phyloP scores from a whole-genome alignment of 1,140 invertebrate genomes.

The Drosophila navojoa region DNA sequence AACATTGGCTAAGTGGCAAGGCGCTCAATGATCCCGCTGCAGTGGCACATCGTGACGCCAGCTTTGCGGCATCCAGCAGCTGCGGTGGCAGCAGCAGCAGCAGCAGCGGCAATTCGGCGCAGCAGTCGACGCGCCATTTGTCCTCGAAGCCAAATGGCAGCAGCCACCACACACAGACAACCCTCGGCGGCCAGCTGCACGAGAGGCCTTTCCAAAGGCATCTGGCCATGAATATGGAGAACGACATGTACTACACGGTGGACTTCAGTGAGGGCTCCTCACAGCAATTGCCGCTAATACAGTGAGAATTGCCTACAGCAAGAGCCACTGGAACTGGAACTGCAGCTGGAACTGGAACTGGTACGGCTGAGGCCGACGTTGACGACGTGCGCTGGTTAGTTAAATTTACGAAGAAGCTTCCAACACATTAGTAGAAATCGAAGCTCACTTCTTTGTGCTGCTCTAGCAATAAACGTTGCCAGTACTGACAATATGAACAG shows the following conservation, averaged over 20 bases:
- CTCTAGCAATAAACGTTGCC: constrained; percentile 68
- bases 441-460: constrained; percentile 46
- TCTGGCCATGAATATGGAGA: constrained; percentile 85
- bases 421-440: constrained; percentile 17
- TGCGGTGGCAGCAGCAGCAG: constrained; percentile 50
- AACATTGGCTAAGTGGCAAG: constrained; percentile 83
- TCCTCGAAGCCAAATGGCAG: constrained; percentile 49
- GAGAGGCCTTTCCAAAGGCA: constrained; percentile 83
- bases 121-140: constrained; percentile 65
- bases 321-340: background rate
- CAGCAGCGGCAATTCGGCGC: constrained; percentile 35
- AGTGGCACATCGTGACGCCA: constrained; percentile 19
- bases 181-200: constrained; percentile 73
- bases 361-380: background rate
- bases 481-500: constrained; percentile 64
- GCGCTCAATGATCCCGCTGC: constrained; percentile 69
- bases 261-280: constrained; percentile 88
- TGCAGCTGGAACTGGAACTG: constrained; percentile 12
- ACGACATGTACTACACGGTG: constrained; percentile 89
- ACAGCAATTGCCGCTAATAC: constrained; percentile 88
- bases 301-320: constrained; percentile 82
- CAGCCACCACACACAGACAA: constrained; percentile 67
- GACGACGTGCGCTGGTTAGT: constrained; percentile 67
- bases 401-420: constrained; percentile 74
- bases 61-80: constrained; percentile 17